A percentile compares a stretch with the other conserved stretches of the same genome.
phyloP scores from a whole-genome alignment of 2,797 vertebrate species.

The Avahi laniger region DNA sequence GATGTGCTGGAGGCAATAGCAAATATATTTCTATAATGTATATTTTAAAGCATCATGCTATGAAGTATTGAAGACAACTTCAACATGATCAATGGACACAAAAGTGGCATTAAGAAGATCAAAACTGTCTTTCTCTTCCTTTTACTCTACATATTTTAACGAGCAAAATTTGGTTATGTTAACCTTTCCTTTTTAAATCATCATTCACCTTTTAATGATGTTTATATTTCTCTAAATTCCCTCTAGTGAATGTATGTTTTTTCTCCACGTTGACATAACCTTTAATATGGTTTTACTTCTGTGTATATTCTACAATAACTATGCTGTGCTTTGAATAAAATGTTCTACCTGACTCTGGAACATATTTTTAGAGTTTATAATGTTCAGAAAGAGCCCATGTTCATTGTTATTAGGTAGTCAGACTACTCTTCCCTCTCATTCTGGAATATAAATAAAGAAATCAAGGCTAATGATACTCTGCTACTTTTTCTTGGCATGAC shows the following conservation, averaged over 20 bases:
- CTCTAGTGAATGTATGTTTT: conserved; percentile 42
- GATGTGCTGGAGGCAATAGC: not conserved
- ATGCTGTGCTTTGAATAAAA: conserved; percentile 50
- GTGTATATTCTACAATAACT: conserved; percentile 9
- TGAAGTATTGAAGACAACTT: not conserved
- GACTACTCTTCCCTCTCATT: not conserved
- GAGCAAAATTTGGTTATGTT: conserved; percentile 34
- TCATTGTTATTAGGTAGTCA: not conserved
- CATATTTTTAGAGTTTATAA: not conserved
- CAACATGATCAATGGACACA: not conserved
- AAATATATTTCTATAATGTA: not conserved
- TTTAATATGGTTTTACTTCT: conserved; percentile 32
- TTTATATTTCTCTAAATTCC: conserved; percentile 51
- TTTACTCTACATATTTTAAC: not conserved
- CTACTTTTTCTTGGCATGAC: not conserved
- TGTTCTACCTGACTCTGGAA: not conserved
- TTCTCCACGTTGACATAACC: conserved; percentile 53
- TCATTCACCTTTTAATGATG: conserved; percentile 61
- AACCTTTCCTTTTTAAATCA: conserved; percentile 54
- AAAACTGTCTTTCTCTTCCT: not conserved
- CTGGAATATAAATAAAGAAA: not conserved
- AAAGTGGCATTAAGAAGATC: not conserved
- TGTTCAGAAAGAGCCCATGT: not conserved
- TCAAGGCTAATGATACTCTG: not conserved
- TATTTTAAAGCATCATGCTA: not conserved